Evolutionary conservation across 2,113 vertebrate genomes (phyloP), one percentile per base, ranked within the genome.

Genomic region (Semicossyphus pulcher): DNA sequence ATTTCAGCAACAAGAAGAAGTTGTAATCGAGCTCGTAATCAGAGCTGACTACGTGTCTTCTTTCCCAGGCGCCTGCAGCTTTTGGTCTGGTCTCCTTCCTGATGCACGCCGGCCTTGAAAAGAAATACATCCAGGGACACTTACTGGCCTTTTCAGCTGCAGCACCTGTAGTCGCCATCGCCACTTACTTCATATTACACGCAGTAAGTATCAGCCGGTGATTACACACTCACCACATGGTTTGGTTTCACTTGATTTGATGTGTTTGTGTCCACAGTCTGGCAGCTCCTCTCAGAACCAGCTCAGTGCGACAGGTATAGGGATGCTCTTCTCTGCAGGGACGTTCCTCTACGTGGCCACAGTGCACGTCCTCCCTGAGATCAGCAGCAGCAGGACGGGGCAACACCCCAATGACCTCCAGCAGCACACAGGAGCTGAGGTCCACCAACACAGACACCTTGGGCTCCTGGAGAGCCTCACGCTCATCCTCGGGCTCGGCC

Each of bases 61-160:
- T 83, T 11, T 70, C 12, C 20, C 21, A 95, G 94, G 94, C 93
- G 6, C 94, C 93, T 11, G 93, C 94, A 0, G 93, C 94, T 4
- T 95, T 95, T 28, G 94, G 93, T 10, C 76, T 95, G 68, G 94
- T 95, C 54, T 93, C 94, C 14, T 95, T 94, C 57, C 89, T 94
- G 65, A 85, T 95, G 93, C 94, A 94, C 1, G 79, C 90, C 6
- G 94, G 94, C 37, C 79, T 95, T 7, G 92, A 95, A 56, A 93
- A 83, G 73, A 93, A 86, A 25, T 85, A 91, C 67, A 93, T 95
- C 39, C 93, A 94, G 79, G 94, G 88, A 62, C 93, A 95, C 73
- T 81, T 95, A 18, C 70, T 95, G 78, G 91, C 89, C 16, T 95
- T 95, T 66, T 95, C 94, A 3, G 83, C 92, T 26, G 93, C 93